phyloP scores from a whole-genome alignment of 2,113 vertebrate genomes.

The Silurus asotus region DNA sequence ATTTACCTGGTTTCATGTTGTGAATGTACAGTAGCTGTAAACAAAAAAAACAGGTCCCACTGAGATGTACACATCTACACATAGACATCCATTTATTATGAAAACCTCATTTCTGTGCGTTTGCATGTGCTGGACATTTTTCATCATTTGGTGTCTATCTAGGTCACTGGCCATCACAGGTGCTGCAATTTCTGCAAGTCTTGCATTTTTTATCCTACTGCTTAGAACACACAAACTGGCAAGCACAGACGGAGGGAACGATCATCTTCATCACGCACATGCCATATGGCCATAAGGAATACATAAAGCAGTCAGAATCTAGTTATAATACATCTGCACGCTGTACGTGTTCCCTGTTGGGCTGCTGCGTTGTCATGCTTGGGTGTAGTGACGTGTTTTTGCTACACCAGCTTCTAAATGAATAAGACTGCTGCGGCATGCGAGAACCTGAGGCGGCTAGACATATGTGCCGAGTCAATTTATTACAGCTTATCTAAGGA shows the following conservation, averaged over 20 bases:
- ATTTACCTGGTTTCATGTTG: background rate
- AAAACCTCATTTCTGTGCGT: background rate
- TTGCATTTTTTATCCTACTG: slow-evolving; percentile 3
- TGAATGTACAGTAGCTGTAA: background rate
- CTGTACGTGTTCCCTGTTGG: background rate
- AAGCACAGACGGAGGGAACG: background rate
- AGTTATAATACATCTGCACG: background rate
- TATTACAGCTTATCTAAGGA: slow-evolving; percentile 1
- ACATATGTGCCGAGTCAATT: slow-evolving; percentile 11
- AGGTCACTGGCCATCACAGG: slow-evolving; percentile 47
- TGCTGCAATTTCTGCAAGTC: slow-evolving; percentile 13
- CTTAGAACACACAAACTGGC: background rate
- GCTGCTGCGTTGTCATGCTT: background rate
- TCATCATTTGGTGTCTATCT: slow-evolving; percentile 44
- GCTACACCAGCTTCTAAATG: slow-evolving; percentile 12
- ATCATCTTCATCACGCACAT: slow-evolving; percentile 10
- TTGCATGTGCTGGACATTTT: background rate
- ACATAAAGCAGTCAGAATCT: background rate
- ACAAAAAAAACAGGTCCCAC: background rate
- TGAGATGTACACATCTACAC: background rate
- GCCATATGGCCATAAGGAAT: slow-evolving; percentile 7
- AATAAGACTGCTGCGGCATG: background rate
- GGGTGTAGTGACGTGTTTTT: background rate
- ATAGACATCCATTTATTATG: background rate
- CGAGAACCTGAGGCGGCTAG: background rate